A percentile compares a stretch with the other conserved stretches of the same genome.
phyloP scores from a whole-genome alignment of 2,888 invertebrate species.

The Oligia latruncula region DNA sequence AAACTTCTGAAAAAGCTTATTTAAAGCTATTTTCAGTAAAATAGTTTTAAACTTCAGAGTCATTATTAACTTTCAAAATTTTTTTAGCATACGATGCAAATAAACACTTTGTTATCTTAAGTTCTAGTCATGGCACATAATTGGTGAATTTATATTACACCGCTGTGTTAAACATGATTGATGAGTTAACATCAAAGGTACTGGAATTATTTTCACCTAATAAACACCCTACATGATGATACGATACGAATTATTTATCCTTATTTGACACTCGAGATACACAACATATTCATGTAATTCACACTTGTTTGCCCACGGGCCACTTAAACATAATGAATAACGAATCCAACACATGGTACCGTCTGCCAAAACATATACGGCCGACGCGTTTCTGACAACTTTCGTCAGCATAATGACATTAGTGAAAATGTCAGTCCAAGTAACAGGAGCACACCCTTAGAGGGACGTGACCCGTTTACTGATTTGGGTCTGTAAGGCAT shows the following conservation, averaged over 20 bases:
- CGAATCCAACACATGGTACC: slow-evolving; percentile 20
- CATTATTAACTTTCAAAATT: slow-evolving; percentile 9
- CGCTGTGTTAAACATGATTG: slow-evolving; percentile 6
- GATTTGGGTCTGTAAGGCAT: slow-evolving; percentile 60
- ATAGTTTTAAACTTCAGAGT: slow-evolving; percentile 9
- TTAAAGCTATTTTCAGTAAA: slow-evolving; percentile 26
- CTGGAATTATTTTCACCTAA: slow-evolving; percentile 7
- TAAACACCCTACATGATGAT: not conserved
- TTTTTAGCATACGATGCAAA: slow-evolving; percentile 4
- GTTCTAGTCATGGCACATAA: slow-evolving; percentile 24
- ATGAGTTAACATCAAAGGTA: slow-evolving; percentile 13
- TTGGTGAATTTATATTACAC: slow-evolving; percentile 31
- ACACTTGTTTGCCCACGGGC: slow-evolving; percentile 13
- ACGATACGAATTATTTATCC: slow-evolving; percentile 16
- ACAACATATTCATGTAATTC: slow-evolving; percentile 23
- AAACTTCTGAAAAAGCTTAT: slow-evolving; percentile 49
- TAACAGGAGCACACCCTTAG: slow-evolving; percentile 75
- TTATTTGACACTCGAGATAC: not conserved
- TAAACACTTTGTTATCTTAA: not conserved
- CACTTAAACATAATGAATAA: slow-evolving; percentile 39
- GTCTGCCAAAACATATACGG: slow-evolving; percentile 33
- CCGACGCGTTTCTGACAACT: slow-evolving; percentile 66
- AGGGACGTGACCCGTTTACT: slow-evolving; percentile 67
- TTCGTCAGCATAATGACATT: slow-evolving; percentile 81
- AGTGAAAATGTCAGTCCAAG: slow-evolving; percentile 82